Conservation (phyloP, 2,888 invertebrate genomes). For the Ceramica pisi region DNA sequence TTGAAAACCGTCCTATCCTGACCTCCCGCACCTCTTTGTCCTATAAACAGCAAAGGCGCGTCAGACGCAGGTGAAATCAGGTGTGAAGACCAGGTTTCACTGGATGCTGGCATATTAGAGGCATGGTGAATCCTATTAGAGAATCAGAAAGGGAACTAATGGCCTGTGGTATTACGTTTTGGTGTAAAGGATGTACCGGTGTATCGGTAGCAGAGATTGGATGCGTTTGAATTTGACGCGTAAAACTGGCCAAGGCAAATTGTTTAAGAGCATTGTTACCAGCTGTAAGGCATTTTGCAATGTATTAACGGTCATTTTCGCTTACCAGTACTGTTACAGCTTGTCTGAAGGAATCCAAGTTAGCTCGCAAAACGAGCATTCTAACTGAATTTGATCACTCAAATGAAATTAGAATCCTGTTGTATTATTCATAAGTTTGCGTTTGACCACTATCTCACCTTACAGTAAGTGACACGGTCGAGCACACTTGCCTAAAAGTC, state of each 20-base stretch:
- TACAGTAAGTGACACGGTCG: too few species aligned
- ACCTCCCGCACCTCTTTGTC: constrained; percentile 53
- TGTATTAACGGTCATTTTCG: background rate
- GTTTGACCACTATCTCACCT: too few species aligned
- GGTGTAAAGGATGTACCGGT: constrained; percentile 5
- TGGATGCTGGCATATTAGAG: constrained; percentile 39
- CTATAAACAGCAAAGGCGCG: constrained; percentile 17
- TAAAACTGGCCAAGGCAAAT: background rate
- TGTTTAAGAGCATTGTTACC: background rate
- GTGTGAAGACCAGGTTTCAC: constrained; percentile 37
- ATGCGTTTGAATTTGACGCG: background rate
- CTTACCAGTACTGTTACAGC: background rate
- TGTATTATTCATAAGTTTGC: too few species aligned
- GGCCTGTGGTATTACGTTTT: constrained; percentile 43
- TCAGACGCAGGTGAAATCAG: constrained; percentile 47
- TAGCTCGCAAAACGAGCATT: background rate
- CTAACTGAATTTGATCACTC: background rate
- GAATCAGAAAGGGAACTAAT: constrained; percentile 51
- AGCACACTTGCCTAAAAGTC: too few species aligned
- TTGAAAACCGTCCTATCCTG: constrained; percentile 13
- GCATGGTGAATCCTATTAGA: constrained; percentile 47
- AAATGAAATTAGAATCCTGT: too few species aligned
- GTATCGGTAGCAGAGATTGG: background rate
- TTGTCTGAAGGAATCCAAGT: background rate
- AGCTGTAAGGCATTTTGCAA: background rate